A percentile compares a stretch with the other conserved stretches of the same genome.
These are phyloP conservation scores for Babyrousa celebensis DNA, from an alignment of 2,797 vertebrate species.

Conservation along the genomic window DNA sequence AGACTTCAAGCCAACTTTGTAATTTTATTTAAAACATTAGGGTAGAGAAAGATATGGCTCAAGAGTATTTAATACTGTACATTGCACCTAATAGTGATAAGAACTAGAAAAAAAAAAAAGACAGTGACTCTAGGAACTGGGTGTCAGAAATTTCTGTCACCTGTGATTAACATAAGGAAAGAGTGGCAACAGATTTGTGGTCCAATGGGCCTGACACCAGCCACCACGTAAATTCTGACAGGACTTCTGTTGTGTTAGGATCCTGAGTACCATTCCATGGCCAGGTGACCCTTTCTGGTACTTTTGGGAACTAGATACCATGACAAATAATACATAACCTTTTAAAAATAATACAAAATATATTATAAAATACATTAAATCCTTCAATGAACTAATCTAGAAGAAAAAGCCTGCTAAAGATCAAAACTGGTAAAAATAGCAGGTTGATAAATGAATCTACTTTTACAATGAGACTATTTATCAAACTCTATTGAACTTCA, in stretches of 20 bases:
- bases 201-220: rapidly evolving
- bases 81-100: neutral
- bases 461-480: neutral
- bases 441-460: neutral
- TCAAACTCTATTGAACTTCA: neutral
- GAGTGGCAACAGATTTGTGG: neutral
- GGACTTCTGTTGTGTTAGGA: neutral
- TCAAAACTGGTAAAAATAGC: neutral
- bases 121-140: neutral
- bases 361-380: constrained; percentile 17
- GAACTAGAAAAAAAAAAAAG: neutral
- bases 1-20: neutral
- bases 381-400: neutral
- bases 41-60: neutral
- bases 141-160: neutral
- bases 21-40: neutral
- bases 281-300: neutral
- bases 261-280: neutral
- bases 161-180: neutral
- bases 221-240: neutral
- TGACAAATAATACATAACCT: neutral
- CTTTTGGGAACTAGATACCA: neutral
- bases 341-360: neutral
- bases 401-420: neutral
- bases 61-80: neutral